A percentile compares a stretch with the other conserved stretches of the same genome.
phyloP scores from a whole-genome alignment of 2,888 invertebrate species.

The Mythimna lalbum region DNA sequence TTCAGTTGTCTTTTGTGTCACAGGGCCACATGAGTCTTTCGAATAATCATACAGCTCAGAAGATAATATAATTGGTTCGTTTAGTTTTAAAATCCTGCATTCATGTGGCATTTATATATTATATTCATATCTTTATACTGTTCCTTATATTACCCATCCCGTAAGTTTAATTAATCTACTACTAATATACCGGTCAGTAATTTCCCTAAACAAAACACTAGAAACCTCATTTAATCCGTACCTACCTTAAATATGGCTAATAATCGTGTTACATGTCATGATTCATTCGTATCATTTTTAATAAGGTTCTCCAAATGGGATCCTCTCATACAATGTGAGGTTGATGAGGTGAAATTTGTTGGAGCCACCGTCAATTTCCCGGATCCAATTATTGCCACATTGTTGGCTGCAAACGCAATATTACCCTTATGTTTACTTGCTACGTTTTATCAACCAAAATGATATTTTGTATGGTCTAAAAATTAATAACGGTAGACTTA shows the following conservation, averaged over 20 bases:
- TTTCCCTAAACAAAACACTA: slow-evolving; percentile 20
- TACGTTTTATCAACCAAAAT: slow-evolving; percentile 40
- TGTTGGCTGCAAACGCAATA: slow-evolving; percentile 66
- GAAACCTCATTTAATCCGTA: slow-evolving; percentile 19
- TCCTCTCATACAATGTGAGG: slow-evolving; percentile 61
- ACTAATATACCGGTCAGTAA: background rate
- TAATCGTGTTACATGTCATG: slow-evolving; percentile 44
- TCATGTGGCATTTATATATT: too few species aligned
- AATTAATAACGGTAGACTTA: background rate
- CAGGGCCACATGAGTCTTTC: too few species aligned
- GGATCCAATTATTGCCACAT: slow-evolving; percentile 73
- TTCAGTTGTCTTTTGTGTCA: too few species aligned
- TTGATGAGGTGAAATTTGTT: slow-evolving; percentile 71
- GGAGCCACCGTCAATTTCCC: slow-evolving; percentile 69
- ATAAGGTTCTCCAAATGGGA: slow-evolving; percentile 56
- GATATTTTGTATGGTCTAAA: slow-evolving; percentile 23
- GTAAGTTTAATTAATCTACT: background rate
- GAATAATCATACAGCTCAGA: too few species aligned
- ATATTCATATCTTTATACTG: background rate
- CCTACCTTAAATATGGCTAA: slow-evolving; percentile 39
- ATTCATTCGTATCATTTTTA: slow-evolving; percentile 62
- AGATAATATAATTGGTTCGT: background rate
- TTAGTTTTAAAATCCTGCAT: background rate
- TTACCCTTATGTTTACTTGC: slow-evolving; percentile 55
- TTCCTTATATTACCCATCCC: background rate